Conservation (phyloP, 2,888 invertebrate species). For the Plagodis dolabraria region DNA sequence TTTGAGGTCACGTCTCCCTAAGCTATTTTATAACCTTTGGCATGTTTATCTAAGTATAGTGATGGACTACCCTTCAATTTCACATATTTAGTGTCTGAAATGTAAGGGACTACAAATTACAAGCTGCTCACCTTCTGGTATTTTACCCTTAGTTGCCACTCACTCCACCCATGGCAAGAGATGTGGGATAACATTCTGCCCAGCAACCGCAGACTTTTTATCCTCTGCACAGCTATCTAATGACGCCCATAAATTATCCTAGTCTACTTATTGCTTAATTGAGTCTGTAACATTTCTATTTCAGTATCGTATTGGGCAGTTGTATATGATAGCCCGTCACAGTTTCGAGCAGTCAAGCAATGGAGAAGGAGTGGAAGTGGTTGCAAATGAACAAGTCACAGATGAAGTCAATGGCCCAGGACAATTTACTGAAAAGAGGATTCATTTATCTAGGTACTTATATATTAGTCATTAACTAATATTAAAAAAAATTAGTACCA, state of each 20-base stretch:
- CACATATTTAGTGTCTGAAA: too few relatives aligned
- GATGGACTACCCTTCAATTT: too few relatives aligned
- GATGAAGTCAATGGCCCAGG: constrained; percentile 93
- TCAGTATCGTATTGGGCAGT: constrained; percentile 95
- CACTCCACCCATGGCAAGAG: too few relatives aligned
- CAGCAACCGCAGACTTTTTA: neutral
- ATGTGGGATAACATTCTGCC: too few relatives aligned
- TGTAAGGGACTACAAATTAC: too few relatives aligned
- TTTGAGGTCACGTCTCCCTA: too few relatives aligned
- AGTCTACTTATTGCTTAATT: neutral
- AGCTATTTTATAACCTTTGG: too few relatives aligned
- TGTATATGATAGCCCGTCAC: constrained; percentile 97
- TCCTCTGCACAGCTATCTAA: neutral
- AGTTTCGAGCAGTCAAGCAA: constrained; percentile 95
- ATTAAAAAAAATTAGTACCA: neutral
- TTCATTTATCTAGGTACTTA: constrained; percentile 93
- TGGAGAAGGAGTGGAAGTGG: constrained; percentile 96
- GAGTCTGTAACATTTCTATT: constrained; percentile 43
- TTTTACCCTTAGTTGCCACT: too few relatives aligned
- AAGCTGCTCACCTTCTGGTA: too few relatives aligned
- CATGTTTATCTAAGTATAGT: too few relatives aligned
- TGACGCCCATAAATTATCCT: neutral
- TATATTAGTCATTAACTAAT: neutral
- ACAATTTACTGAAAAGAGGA: constrained; percentile 95
- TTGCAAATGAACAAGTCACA: constrained; percentile 92